Evolutionary conservation across 2,888 invertebrate genomes (phyloP), one percentile per base, ranked within the genome.

Genomic region (Atethmia centrago): DNA sequence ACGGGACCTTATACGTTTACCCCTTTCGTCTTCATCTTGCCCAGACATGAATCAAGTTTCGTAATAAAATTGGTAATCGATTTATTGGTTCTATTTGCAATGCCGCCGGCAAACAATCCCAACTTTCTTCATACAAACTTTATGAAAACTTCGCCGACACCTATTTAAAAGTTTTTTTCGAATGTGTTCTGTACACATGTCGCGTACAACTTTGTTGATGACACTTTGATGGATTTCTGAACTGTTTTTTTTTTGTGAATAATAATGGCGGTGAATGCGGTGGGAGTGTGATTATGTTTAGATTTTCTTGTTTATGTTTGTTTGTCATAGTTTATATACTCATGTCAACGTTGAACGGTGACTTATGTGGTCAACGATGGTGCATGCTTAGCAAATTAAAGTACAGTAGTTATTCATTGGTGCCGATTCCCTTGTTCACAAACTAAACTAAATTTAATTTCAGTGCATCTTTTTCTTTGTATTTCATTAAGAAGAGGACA

Each of bases 201-300:
- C 86, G 78, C 77, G 42, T 14, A 91, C 87, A 83, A 83, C 68
- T 90, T 91, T 88, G 87, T 83, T 93, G 93, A 94, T 92, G 94
- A 91, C 92, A 93, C 88, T 94, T 94, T 94, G 93, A 94, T 94
- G 92, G 93, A 90, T 92, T 93, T 93, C 89, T 88, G 88, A 92
- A 90, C 87, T 79, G 88, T 84, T 85, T 88, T 83, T 62, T 71
- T 76, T 49, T 81, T 89, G 88, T 89, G 84, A 90, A 90, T 91
- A 88, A 87, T 90, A 88, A 89, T 86, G 71, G 82, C 59, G 82
- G 42, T 55, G 68, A 75, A 72, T 42, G 55, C 58, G 36, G 45
- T 55, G 56, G 56, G 68, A 64, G 55, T 62, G 42, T 3, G 51
- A 28, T 51, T 72, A 49, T 59, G 45, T 49, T 75, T 74, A 69